Evolutionary conservation across 1,140 invertebrate species (phyloP), one percentile per base, ranked within the genome.

Genomic region (Brachionus calyciflorus): DNA sequence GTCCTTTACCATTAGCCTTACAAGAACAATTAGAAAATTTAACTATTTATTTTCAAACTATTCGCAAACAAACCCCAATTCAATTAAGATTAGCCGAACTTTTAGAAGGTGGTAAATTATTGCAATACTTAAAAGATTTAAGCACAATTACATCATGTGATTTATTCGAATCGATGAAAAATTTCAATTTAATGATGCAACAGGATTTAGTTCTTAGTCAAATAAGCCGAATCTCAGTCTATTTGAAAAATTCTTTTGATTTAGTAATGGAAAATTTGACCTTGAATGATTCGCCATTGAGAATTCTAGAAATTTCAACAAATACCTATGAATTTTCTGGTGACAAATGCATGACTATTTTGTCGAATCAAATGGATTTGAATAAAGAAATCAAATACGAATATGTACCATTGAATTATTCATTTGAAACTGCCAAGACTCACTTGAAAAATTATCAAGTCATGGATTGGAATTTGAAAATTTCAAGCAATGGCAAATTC

Each of bases 401-500:
- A 26, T 60, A 19, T 37, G 55, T 17, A 37, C 55, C 55, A 33
- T 33, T 60, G n/a, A 60, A 60, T 12, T 60, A n/a, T 30, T 37
- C 19, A 60, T 19, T n/a, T 17, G 55, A 6, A 60, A n/a, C 9
- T 3, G 33, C 33, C 33, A 37, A 37, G 33, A 40, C 30, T 60
- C 17, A 60, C 3, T 40, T 28, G 10, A 37, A 19, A 17, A 33
- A 37, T 33, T 40, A 33, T n/a, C 33, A 12, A 17, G 37, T 60
- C 19, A 17, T 37, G 37, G 19, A 60, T 9, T 60, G 55, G 55
- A 60, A 60, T 37, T 33, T 60, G 17, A 60, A 60, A 60, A 17
- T 60, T 60, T 4, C 28, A 19, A 37, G 37, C n/a, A n/a, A n/a
- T 21, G 55, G 55, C 33, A 60, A 60, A 60, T 60, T 60, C 37